Conservation (phyloP, 2,797 vertebrate genomes). For the Cyclura pinguis region DNA sequence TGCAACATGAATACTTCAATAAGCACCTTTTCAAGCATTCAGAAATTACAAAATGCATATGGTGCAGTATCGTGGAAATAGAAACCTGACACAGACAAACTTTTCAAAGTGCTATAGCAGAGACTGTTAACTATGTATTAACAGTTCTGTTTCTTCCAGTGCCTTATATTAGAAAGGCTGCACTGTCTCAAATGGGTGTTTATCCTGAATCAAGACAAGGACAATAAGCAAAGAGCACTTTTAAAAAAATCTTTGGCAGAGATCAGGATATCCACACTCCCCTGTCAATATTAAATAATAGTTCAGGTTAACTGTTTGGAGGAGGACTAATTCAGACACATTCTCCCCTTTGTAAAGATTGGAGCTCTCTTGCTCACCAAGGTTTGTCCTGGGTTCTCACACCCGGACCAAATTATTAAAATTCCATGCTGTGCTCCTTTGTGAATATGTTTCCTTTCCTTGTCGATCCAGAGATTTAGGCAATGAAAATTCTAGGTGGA, state of each 20-base stretch:
- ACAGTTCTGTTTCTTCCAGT: constrained; percentile 13
- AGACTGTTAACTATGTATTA: not conserved
- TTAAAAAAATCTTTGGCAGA: not conserved
- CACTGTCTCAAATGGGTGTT: not conserved
- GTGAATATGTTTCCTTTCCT: not conserved
- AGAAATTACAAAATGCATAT: constrained; percentile 26
- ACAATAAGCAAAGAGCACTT: not conserved
- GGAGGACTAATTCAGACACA: too few species aligned
- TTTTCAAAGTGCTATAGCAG: constrained; percentile 19
- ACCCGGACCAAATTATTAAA: not conserved
- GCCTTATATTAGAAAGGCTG: constrained; percentile 6
- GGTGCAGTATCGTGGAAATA: not conserved
- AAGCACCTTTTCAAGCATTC: not conserved
- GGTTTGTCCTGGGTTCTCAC: not conserved
- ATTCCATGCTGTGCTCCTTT: not conserved
- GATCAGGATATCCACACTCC: not conserved
- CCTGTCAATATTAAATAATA: not conserved
- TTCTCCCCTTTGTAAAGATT: not conserved
- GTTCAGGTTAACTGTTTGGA: not conserved
- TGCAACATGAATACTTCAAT: not conserved
- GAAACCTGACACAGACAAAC: not conserved
- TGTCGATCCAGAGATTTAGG: not conserved
- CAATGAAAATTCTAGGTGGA: not conserved
- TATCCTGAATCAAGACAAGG: constrained; percentile 13
- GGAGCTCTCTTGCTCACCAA: too few species aligned